phyloP scores from a whole-genome alignment of 2,888 invertebrate species.

The Unio delphinus region DNA sequence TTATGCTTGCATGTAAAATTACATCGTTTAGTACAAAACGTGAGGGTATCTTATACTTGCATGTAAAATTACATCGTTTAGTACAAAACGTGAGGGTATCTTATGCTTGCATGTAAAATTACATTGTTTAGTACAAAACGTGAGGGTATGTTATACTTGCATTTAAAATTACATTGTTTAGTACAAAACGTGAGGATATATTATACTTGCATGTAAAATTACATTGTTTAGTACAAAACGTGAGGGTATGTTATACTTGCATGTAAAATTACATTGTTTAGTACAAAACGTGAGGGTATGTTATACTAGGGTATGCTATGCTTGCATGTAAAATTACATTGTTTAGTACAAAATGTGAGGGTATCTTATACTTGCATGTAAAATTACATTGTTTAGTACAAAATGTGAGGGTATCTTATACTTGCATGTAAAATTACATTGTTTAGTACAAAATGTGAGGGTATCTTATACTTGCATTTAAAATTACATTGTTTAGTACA shows the following conservation, averaged over 20 bases:
- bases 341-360: slow-evolving; percentile 34
- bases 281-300: too few species aligned
- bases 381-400: too few species aligned
- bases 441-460: slow-evolving; percentile 34
- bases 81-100: slow-evolving; percentile 46
- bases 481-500: too few species aligned
- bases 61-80: too few species aligned
- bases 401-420: slow-evolving; percentile 47
- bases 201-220: background rate
- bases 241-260: slow-evolving; percentile 32
- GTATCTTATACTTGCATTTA: slow-evolving; percentile 21
- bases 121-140: slow-evolving; percentile 23
- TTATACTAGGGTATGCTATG: slow-evolving; percentile 30
- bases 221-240: slow-evolving; percentile 23
- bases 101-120: background rate
- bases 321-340: background rate
- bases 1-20: background rate
- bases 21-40: slow-evolving; percentile 23
- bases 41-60: slow-evolving; percentile 32
- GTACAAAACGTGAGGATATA: slow-evolving; percentile 46
- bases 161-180: too few species aligned
- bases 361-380: slow-evolving; percentile 21
- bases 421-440: background rate
- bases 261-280: too few species aligned
- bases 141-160: slow-evolving; percentile 32